These are phyloP conservation scores for Lasioglossum morio DNA, from an alignment of 2,888 invertebrate genomes.

Conservation along the genomic window DNA sequence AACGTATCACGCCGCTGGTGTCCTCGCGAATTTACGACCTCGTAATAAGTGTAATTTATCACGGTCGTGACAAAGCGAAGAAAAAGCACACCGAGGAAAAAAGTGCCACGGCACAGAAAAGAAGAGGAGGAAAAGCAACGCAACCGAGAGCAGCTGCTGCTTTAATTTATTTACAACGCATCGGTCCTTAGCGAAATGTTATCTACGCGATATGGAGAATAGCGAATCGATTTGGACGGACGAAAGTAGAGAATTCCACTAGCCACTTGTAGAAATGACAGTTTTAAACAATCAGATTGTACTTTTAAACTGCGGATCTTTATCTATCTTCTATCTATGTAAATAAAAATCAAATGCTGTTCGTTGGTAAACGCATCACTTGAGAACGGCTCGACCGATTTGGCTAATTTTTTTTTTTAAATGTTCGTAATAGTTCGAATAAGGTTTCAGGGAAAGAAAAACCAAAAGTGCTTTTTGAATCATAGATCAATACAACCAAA, in stretches of 20 bases:
- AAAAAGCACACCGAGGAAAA: background rate
- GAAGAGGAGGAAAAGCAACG: background rate
- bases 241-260: background rate
- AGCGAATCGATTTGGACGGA: background rate
- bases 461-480: no score
- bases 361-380: no score
- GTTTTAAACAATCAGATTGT: no score
- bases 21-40: constrained; percentile 49
- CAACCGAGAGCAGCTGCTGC: constrained; percentile 7
- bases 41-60: constrained; percentile 56
- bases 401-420: no score
- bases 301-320: no score
- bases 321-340: no score
- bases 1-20: constrained; percentile 39
- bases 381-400: no score
- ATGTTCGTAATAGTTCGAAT: no score
- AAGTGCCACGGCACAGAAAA: background rate
- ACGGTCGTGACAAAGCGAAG: constrained; percentile 38
- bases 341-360: no score
- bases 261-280: background rate
- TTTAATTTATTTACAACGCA: constrained; percentile 38
- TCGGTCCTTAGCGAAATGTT: background rate
- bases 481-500: no score
- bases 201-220: background rate
- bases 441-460: no score